These are phyloP conservation scores for Carassius carassius DNA, from an alignment of 2,113 vertebrate genomes.

Conservation along the genomic window DNA sequence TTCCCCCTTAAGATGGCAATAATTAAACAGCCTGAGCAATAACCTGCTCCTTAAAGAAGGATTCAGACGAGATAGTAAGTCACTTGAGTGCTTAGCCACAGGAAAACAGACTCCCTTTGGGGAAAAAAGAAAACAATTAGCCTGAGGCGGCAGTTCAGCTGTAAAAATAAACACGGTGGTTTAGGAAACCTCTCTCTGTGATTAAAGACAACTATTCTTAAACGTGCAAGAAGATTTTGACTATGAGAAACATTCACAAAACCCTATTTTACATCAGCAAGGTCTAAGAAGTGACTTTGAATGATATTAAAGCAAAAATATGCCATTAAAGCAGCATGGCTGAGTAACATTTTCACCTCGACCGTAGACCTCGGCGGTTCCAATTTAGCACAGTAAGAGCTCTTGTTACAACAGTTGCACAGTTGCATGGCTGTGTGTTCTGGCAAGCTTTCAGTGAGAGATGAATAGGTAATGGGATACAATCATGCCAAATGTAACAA, in stretches of 20 bases:
- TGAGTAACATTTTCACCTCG: constrained; percentile 4
- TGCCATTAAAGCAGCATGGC: neutral
- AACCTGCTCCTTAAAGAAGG: constrained; percentile 62
- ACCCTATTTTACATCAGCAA: constrained; percentile 59
- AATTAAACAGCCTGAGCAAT: constrained; percentile 56
- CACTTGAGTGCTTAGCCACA: constrained; percentile 52
- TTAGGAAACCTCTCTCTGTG: constrained; percentile 70
- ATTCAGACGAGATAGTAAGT: constrained; percentile 55
- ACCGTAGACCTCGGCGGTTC: neutral
- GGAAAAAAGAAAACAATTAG: constrained; percentile 66
- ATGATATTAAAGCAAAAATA: constrained; percentile 12
- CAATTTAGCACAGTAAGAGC: constrained; percentile 27
- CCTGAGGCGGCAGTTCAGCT: constrained; percentile 68
- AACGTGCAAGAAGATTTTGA: constrained; percentile 64
- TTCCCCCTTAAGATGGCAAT: constrained; percentile 16
- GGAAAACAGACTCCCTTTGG: constrained; percentile 65
- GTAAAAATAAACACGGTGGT: constrained; percentile 74
- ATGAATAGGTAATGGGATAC: constrained; percentile 40
- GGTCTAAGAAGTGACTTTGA: constrained; percentile 47
- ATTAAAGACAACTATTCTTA: constrained; percentile 72
- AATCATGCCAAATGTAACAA: constrained; percentile 29
- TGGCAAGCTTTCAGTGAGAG: constrained; percentile 32
- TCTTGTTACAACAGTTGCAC: constrained; percentile 28
- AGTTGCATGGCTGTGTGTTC: constrained; percentile 5
- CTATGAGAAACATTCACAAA: constrained; percentile 63